phyloP scores from a whole-genome alignment of 2,888 invertebrate species.

The Ornithoptera priamus region DNA sequence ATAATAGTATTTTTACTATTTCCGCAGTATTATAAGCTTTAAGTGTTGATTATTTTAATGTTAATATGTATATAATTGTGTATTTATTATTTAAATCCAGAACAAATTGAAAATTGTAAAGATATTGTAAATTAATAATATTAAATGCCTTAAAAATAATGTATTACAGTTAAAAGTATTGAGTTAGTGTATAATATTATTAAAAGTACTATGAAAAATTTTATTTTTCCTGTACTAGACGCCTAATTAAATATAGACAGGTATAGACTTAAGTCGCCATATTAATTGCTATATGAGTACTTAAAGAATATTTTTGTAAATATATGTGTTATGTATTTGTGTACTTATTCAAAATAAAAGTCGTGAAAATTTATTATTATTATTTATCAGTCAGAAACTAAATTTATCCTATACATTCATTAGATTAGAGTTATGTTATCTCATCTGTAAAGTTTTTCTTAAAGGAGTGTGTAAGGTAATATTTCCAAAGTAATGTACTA shows the following conservation, averaged over 20 bases:
- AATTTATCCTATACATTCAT: background rate
- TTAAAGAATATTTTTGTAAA: constrained; percentile 64
- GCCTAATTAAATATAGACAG: constrained; percentile 42
- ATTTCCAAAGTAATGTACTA: too few species aligned
- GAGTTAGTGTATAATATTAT: background rate
- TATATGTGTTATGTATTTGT: constrained; percentile 66
- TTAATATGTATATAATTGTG: too few species aligned
- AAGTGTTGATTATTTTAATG: background rate
- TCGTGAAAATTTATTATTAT: background rate
- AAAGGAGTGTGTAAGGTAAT: too few species aligned
- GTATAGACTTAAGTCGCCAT: background rate
- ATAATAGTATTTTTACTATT: background rate
- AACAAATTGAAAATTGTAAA: background rate
- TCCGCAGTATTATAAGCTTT: background rate
- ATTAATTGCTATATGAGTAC: background rate
- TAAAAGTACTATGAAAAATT: constrained; percentile 9
- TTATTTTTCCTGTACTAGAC: constrained; percentile 32
- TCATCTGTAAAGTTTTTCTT: too few species aligned
- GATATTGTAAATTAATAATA: background rate
- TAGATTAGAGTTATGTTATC: too few species aligned
- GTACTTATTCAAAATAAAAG: constrained; percentile 44
- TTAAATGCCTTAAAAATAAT: background rate
- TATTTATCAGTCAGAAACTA: background rate
- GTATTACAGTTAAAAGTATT: too few species aligned
- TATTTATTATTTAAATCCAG: background rate